Evolutionary conservation across 2,797 vertebrate species (phyloP), one percentile per base, ranked within the genome.

Genomic region (Anguilla megastoma): DNA sequence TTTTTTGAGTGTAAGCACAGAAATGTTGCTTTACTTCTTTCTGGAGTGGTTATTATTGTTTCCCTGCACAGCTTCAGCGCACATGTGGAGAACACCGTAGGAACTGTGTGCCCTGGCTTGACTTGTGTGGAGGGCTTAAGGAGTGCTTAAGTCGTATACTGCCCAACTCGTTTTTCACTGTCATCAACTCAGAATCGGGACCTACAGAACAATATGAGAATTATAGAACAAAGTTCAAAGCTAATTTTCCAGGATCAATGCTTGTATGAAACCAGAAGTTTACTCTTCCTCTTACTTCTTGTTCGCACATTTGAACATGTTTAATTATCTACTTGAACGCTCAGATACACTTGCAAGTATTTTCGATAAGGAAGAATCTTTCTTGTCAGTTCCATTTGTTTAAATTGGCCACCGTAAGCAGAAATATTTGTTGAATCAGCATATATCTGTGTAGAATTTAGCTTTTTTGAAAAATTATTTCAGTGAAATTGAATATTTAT

Each of bases 271-370:
- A 74, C 41, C 45, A 86, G 45, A 18, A 60, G 18, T 86, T 76
- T 79, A 27, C 2, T 54, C 48, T 41, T 58, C 1, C 52, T 80
- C n/a, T 87, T 36, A 5, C 69, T 24, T 87, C 48, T 76, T 12
- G 16, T 63, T 45, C 52, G 14, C 50, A 58, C 48, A 21, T 88
- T 88, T 33, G 56, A 66, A 86, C 56, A 88, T 33, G 30, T 63
- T 88, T 41, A 88, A 86, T 88, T 82, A 82, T 66, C 85, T 88
- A 54, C 85, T 86, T 86, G 86, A 86, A 86, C 18, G 88, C 74
- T 66, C 85, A 80, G 74, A 27, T 82, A 69, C 85, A 36, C 84
- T 74, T 18, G 7, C 74, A 79, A 48, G 36, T 45, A 27, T 27
- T n/a, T 48, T 52, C 2, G 24, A 85, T 79, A 52, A 60, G 48